phyloP scores from a whole-genome alignment of 2,113 vertebrate species.

The Bufo gargarizans region DNA sequence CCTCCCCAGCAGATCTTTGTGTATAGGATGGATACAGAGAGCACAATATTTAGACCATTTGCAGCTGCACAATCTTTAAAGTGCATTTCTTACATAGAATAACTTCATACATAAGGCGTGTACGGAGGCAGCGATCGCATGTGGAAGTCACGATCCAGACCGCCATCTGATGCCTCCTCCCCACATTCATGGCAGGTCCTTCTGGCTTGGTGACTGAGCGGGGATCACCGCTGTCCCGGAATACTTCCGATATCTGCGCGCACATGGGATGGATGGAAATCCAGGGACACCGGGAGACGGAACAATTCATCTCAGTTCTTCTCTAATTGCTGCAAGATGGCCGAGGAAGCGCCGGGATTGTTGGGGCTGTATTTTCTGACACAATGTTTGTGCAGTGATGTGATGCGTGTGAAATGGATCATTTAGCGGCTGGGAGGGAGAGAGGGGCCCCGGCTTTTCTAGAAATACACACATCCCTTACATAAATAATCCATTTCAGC shows the following conservation, averaged over 20 bases:
- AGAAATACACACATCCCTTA: constrained; percentile 55
- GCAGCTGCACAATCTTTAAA: no score
- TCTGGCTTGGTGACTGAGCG: no score
- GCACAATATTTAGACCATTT: no score
- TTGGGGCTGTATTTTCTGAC: constrained; percentile 48
- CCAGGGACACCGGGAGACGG: neutral
- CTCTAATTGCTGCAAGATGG: constrained; percentile 50
- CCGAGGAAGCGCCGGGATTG: neutral
- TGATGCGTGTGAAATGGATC: constrained; percentile 56
- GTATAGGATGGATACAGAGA: no score
- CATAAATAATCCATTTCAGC: constrained; percentile 52
- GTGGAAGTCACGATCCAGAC: no score
- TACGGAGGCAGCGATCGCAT: no score
- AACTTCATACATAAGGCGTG: no score
- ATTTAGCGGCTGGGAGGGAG: constrained; percentile 52
- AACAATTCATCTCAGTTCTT: constrained; percentile 8
- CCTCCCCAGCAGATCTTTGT: no score
- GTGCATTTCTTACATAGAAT: no score
- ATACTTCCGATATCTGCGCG: neutral
- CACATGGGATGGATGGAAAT: neutral
- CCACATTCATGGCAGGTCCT: no score
- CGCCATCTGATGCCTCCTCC: no score
- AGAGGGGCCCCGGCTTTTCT: constrained; percentile 45
- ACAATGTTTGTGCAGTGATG: constrained; percentile 54
- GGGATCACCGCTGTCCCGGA: neutral